Conservation (phyloP, 1,140 invertebrate genomes). For the Drosophila tani region DNA sequence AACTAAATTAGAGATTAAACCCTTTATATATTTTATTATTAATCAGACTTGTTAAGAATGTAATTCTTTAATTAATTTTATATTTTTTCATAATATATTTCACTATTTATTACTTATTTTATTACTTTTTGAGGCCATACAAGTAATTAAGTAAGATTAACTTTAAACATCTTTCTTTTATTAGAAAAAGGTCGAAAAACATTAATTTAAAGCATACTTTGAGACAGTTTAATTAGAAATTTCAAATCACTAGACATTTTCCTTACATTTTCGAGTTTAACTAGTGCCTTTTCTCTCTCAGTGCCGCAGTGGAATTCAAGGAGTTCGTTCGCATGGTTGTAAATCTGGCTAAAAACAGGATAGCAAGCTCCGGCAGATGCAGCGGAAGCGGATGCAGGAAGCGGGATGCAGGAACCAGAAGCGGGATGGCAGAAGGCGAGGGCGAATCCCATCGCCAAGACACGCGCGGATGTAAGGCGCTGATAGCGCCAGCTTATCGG, state of each 20-base stretch:
- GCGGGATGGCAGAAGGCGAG: conserved; percentile 4
- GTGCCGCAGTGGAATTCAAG: conserved; percentile 34
- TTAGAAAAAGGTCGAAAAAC: too few species aligned
- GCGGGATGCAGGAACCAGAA: conserved; percentile 19
- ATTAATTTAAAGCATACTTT: background rate
- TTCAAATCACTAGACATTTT: too few species aligned
- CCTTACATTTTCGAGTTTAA: too few species aligned
- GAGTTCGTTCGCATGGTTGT: conserved; percentile 64
- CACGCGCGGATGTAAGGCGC: conserved; percentile 61
- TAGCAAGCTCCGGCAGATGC: conserved; percentile 69
- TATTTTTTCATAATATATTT: too few species aligned
- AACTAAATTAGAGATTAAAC: too few species aligned
- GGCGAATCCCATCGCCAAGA: conserved; percentile 35
- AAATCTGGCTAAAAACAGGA: conserved; percentile 75
- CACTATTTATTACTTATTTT: too few species aligned
- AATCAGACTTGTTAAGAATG: too few species aligned
- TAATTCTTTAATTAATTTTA: too few species aligned
- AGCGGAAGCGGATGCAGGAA: conserved; percentile 76
- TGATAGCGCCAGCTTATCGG: conserved; percentile 77
- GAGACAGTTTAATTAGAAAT: too few species aligned
- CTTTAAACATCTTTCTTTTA: background rate
- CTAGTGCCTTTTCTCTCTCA: background rate
- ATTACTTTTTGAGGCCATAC: too few species aligned
- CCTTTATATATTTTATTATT: too few species aligned
- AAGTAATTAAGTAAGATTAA: too few species aligned